phyloP scores from a whole-genome alignment of 1,140 invertebrate species.

The Bilobella aurantiaca region DNA sequence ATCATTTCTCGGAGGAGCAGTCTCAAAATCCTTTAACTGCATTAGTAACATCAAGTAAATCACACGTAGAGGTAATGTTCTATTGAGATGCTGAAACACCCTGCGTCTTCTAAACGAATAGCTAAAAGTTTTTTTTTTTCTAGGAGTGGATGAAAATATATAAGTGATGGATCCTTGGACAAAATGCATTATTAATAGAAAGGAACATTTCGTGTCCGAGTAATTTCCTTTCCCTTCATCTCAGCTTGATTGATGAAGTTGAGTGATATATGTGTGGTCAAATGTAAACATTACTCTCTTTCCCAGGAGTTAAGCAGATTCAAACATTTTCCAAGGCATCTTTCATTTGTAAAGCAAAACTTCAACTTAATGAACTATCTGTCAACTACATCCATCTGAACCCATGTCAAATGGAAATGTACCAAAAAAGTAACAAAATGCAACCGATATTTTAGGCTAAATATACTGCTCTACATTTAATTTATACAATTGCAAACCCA shows the following conservation, averaged over 20 bases:
- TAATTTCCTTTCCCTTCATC: background rate
- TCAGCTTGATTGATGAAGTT: constrained; percentile 5
- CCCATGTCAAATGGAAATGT: too few relatives aligned
- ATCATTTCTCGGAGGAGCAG: too few relatives aligned
- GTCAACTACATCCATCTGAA: too few relatives aligned
- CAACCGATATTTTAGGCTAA: too few relatives aligned
- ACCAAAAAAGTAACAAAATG: too few relatives aligned
- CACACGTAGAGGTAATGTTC: too few relatives aligned
- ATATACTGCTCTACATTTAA: too few relatives aligned
- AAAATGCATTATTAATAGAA: background rate
- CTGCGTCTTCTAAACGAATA: background rate
- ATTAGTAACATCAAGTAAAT: too few relatives aligned
- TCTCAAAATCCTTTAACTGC: too few relatives aligned
- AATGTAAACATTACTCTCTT: constrained; percentile 1
- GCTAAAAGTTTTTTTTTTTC: background rate
- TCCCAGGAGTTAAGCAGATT: background rate
- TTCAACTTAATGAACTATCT: background rate
- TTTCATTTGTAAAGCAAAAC: background rate
- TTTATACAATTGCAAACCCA: too few relatives aligned
- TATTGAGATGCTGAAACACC: too few relatives aligned
- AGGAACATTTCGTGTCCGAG: background rate
- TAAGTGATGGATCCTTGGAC: background rate
- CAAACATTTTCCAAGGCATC: background rate
- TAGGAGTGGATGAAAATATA: background rate
- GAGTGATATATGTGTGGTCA: constrained; percentile 7